phyloP scores from a whole-genome alignment of 2,888 invertebrate genomes.

The Steinernema hermaphroditum region DNA sequence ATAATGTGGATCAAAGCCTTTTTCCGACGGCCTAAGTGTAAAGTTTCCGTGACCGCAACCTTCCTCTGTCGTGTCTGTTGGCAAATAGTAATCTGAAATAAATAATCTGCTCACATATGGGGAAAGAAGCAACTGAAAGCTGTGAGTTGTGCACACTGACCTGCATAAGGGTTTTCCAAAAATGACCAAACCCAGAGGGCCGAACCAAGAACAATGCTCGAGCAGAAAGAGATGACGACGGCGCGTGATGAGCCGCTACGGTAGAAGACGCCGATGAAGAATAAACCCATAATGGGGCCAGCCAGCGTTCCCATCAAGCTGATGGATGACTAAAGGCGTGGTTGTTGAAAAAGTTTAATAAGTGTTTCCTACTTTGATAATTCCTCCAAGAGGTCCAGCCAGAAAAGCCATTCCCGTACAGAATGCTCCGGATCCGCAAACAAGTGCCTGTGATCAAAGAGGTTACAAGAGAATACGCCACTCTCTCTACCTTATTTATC shows the following conservation, averaged over 20 bases:
- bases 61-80: not conserved
- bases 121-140: too few species aligned
- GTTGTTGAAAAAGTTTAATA: not conserved
- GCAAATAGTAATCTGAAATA: not conserved
- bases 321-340: not conserved
- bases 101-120: not conserved
- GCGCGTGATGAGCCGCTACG: not conserved
- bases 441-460: conserved; percentile 4
- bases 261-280: conserved; percentile 29
- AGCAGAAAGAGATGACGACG: conserved; percentile 4
- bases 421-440: conserved; percentile 31
- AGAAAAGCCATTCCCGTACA: conserved; percentile 36
- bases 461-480: too few species aligned
- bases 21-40: not conserved
- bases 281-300: conserved; percentile 18
- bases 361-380: conserved; percentile 19
- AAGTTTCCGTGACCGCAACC: not conserved
- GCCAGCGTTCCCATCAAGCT: conserved; percentile 30
- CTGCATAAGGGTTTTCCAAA: conserved; percentile 4
- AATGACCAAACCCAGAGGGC: conserved; percentile 29
- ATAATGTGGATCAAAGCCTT: not conserved
- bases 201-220: conserved; percentile 1
- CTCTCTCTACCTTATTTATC: conserved; percentile 5
- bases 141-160: not conserved
- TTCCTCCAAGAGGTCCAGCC: conserved; percentile 32